phyloP scores from a whole-genome alignment of 37 sponge, comb jelly and placozoan species.

The Trichoplax adhaerens region DNA sequence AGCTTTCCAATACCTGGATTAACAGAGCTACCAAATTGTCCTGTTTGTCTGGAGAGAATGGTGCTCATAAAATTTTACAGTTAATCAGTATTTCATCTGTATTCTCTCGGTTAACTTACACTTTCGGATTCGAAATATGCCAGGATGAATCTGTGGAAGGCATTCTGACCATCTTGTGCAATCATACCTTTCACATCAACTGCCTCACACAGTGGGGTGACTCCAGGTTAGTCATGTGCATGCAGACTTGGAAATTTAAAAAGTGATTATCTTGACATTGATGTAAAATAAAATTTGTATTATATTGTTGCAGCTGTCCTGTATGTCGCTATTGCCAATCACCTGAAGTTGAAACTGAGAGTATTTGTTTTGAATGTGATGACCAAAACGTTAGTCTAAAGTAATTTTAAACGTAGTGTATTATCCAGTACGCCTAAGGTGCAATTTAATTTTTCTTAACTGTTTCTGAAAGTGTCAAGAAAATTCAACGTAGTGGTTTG shows the following conservation, averaged over 20 bases:
- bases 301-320: slow-evolving; percentile 37
- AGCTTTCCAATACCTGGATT: slow-evolving; percentile 19
- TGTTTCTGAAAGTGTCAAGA: neutral
- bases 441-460: neutral
- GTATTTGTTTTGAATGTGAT: slow-evolving; percentile 48
- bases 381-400: slow-evolving; percentile 35
- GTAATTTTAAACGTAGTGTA: too few species aligned
- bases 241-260: too few species aligned
- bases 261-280: too few species aligned
- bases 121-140: neutral
- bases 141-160: slow-evolving; percentile 71
- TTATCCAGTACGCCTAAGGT: too few species aligned
- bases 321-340: slow-evolving; percentile 61
- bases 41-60: slow-evolving; percentile 83
- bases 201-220: slow-evolving; percentile 83
- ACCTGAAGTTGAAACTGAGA: slow-evolving; percentile 52
- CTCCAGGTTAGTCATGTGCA: slow-evolving; percentile 40
- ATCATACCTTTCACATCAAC: slow-evolving; percentile 83
- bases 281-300: too few species aligned
- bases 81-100: too few species aligned
- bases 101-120: neutral
- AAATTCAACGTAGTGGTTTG: neutral
- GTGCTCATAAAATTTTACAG: slow-evolving; percentile 5
- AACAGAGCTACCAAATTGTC: slow-evolving; percentile 81
- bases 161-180: slow-evolving; percentile 78